Evolutionary conservation across 2,797 vertebrate species (phyloP).

Genomic region (Erpetoichthys calabaricus): DNA sequence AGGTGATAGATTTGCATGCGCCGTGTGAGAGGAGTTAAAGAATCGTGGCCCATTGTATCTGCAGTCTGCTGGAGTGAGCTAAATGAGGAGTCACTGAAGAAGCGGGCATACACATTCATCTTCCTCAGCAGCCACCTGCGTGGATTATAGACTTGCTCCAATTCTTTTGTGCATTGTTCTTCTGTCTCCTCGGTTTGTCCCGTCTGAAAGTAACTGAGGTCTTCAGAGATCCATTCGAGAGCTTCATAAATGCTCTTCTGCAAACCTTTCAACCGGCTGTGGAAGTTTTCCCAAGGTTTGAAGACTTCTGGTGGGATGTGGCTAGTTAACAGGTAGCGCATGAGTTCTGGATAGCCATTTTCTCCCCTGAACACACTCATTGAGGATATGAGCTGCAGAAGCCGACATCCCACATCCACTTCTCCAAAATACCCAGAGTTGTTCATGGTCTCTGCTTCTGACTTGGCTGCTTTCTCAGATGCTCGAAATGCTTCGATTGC

Average conservation of each 20-base stretch:
- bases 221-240: slow-evolving; percentile 49
- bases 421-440: slow-evolving; percentile 41
- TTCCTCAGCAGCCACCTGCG: slow-evolving; percentile 41
- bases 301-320: slow-evolving; percentile 36
- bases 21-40: slow-evolving; percentile 26
- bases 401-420: slow-evolving; percentile 44
- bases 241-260: slow-evolving; percentile 30
- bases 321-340: slow-evolving; percentile 39
- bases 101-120: slow-evolving; percentile 28
- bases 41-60: fast-evolving
- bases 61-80: not conserved
- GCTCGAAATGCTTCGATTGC: slow-evolving; percentile 39
- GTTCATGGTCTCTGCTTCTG: slow-evolving; percentile 34
- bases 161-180: slow-evolving; percentile 14
- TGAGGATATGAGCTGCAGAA: slow-evolving; percentile 35
- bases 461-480: slow-evolving; percentile 35
- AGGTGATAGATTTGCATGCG: slow-evolving; percentile 30
- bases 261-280: slow-evolving; percentile 36
- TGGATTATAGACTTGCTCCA: slow-evolving; percentile 33
- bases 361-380: slow-evolving; percentile 22
- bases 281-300: slow-evolving; percentile 35
- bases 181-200: slow-evolving; percentile 34
- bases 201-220: slow-evolving; percentile 49
- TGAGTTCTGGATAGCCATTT: slow-evolving; percentile 26
- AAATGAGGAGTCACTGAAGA: slow-evolving; percentile 24